phyloP scores from a whole-genome alignment of 2,797 vertebrate genomes.

The Arctocebus calabarensis region DNA sequence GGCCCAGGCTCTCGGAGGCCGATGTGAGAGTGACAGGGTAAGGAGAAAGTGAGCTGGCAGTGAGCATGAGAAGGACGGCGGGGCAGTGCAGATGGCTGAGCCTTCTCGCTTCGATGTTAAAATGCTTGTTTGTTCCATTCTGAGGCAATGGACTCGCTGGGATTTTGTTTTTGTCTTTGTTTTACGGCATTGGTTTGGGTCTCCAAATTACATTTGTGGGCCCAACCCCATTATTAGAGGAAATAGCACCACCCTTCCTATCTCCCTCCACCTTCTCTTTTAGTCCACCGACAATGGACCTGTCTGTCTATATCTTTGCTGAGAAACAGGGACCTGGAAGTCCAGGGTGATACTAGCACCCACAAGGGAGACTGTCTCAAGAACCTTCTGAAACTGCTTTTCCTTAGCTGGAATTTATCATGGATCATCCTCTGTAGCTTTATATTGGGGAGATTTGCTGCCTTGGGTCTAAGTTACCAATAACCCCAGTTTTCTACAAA shows the following conservation, averaged over 20 bases:
- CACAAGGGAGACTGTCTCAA: background rate
- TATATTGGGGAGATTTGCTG: background rate
- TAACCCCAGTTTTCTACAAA: background rate
- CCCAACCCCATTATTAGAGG: background rate
- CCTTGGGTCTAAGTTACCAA: background rate
- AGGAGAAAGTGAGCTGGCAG: background rate
- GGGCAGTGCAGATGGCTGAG: background rate
- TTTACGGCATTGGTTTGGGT: conserved; percentile 12
- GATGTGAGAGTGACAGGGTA: background rate
- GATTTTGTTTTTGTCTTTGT: conserved; percentile 22
- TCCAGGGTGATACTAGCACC: background rate
- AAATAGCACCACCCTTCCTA: background rate
- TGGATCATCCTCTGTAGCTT: background rate
- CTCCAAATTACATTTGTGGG: background rate
- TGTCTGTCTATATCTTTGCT: background rate
- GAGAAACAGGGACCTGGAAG: background rate
- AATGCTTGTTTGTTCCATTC: conserved; percentile 55
- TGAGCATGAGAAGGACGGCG: rapidly evolving
- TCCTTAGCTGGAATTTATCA: background rate
- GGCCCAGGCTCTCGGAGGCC: background rate
- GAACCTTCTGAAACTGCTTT: background rate
- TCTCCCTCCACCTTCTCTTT: background rate
- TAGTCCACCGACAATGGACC: background rate
- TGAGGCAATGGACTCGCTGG: background rate
- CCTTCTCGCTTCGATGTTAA: background rate